Evolutionary conservation across 2,888 invertebrate genomes (phyloP).

Genomic region (Scrobipalpa atriplicella): DNA sequence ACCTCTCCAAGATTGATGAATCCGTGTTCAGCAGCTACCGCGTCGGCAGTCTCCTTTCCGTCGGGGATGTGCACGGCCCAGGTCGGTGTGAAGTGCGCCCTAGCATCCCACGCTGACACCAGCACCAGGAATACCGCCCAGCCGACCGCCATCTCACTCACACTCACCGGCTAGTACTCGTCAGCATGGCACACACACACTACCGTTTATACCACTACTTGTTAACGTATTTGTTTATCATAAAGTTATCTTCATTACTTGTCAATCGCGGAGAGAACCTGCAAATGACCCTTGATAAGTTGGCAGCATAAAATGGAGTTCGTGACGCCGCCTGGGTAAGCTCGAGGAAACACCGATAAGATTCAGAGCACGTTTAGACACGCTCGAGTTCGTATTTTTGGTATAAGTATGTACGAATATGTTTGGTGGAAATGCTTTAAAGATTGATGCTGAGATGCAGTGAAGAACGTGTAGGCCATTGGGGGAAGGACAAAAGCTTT

Average conservation of each 20-base stretch:
- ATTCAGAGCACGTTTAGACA: conserved; percentile 18
- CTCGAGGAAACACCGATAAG: conserved; percentile 29
- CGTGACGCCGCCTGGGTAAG: conserved; percentile 6
- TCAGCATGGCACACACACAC: conserved; percentile 74
- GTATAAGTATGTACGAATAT: conserved; percentile 1
- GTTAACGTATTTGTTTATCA: conserved; percentile 36
- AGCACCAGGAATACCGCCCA: conserved; percentile 63
- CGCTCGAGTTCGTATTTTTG: conserved; percentile 15
- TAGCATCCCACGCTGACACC: conserved; percentile 54
- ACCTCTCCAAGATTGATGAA: conserved; percentile 94
- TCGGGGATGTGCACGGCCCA: conserved; percentile 93
- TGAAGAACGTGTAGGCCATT: conserved; percentile 11
- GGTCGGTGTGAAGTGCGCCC: conserved; percentile 88
- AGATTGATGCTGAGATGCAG: conserved; percentile 5
- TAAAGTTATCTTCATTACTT: conserved; percentile 33
- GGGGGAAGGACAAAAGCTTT: conserved; percentile 15
- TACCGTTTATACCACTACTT: conserved; percentile 37
- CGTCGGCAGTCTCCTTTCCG: conserved; percentile 86
- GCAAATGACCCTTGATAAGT: conserved; percentile 27
- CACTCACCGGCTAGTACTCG: conserved; percentile 77
- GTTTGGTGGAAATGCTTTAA: conserved; percentile 1
- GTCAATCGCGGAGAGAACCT: conserved; percentile 29
- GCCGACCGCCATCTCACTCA: conserved; percentile 72
- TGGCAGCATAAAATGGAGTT: conserved; percentile 20
- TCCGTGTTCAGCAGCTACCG: conserved; percentile 91